Evolutionary conservation across 2,113 vertebrate genomes (phyloP).

Genomic region (Notechis scutatus): DNA sequence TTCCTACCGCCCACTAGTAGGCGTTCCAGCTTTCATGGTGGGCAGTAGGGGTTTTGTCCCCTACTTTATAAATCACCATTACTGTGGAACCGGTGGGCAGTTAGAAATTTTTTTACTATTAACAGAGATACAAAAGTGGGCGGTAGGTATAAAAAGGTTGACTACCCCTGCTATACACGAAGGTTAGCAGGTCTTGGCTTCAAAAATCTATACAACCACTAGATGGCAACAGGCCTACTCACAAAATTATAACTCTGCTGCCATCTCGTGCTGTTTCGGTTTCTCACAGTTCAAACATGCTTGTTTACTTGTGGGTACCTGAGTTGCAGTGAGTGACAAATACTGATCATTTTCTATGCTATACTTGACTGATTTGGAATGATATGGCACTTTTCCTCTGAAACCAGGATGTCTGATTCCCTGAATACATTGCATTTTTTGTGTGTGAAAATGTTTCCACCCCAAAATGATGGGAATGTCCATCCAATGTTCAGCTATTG

Average conservation of each 20-base stretch:
- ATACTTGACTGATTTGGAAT: not conserved
- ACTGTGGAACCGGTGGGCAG: no score
- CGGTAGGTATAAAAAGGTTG: no score
- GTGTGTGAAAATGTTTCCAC: not conserved
- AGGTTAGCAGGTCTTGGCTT: not conserved
- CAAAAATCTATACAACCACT: not conserved
- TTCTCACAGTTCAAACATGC: not conserved
- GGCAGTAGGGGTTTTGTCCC: no score
- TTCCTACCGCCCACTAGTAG: no score
- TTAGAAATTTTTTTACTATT: no score
- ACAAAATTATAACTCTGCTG: not conserved
- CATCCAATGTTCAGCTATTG: not conserved
- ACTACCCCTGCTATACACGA: not conserved
- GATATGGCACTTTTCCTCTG: not conserved
- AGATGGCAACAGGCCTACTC: not conserved
- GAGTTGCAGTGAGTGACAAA: not conserved
- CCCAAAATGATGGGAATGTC: not conserved
- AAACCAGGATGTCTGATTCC: not conserved
- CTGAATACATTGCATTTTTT: not conserved
- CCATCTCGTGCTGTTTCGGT: not conserved
- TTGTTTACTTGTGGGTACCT: not conserved
- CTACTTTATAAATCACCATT: no score
- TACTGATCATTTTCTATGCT: not conserved
- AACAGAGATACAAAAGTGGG: no score
- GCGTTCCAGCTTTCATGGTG: no score